Conservation (phyloP, 2,797 vertebrate genomes). For the Microctenopoma steveboyesi region DNA sequence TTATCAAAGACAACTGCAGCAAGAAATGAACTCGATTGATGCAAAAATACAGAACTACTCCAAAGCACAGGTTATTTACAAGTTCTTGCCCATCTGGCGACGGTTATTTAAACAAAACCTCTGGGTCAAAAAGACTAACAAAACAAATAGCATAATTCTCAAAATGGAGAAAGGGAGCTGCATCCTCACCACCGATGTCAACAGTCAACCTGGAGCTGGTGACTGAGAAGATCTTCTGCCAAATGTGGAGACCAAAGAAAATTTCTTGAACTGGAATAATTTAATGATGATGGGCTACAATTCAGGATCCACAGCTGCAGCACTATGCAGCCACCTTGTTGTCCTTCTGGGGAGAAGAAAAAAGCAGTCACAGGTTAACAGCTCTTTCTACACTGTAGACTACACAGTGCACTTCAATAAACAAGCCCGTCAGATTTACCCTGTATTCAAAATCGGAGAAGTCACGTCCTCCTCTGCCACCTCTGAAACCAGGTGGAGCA, state of each 20-base stretch:
- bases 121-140: constrained; percentile 50
- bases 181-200: constrained; percentile 81
- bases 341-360: constrained; percentile 88
- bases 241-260: constrained; percentile 82
- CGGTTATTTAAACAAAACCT: constrained; percentile 84
- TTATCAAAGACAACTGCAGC: constrained; percentile 88
- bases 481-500: constrained; percentile 88
- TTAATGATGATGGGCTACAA: constrained; percentile 78
- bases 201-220: constrained; percentile 88
- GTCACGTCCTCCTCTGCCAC: constrained; percentile 89
- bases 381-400: no score
- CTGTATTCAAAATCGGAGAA: constrained; percentile 96
- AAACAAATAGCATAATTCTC: constrained; percentile 20
- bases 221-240: constrained; percentile 85
- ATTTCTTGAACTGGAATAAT: constrained; percentile 77
- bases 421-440: constrained; percentile 77
- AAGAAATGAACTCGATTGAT: constrained; percentile 87
- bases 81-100: constrained; percentile 81
- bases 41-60: constrained; percentile 91
- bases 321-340: constrained; percentile 96
- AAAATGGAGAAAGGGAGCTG: constrained; percentile 68
- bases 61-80: constrained; percentile 86
- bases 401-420: background rate
- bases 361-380: constrained; percentile 27
- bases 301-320: constrained; percentile 71